Base-by-base conservation (phyloP, 2,888 invertebrate genomes). In the Tetheella fluctuosa region DNA sequence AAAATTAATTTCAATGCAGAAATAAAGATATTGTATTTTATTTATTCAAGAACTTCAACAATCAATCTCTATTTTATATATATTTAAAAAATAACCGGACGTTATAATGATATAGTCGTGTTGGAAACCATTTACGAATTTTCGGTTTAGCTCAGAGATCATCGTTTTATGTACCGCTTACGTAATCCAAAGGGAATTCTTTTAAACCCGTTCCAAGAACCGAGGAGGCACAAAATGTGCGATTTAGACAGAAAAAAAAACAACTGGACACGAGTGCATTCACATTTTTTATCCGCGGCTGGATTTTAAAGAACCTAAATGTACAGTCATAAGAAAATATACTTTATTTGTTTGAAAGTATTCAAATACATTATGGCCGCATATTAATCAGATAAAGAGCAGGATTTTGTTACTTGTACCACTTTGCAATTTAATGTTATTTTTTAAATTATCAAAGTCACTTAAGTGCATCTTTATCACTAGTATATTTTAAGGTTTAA, bases 111-210 rank as follows among this genome's bases (percentile, higher is more conserved):
- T 48, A 48, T 20, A 48, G 20, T 48, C 48, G 48, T 17, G 20
- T 20, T 0, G 20, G 20, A 1, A 20, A 20, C 6, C 8, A 7
- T 17, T 17, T 6, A 7, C 42, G 6, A 7, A 3, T 20, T 34
- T 12, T 17, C 0, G 13, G 34, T 20, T 54, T 12, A 17, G 17
- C 8, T 17, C 28, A 30, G 15, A 34, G 34, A 23, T 55, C 55
- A 37, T 34, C 34, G 34, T 17, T 55, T 55, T 34, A 10, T 7
- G 39, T n/a, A 30, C n/a, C 7, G 57, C 52, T 71, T 68, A 68
- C 63, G 75, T 67, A 64, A 70, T 54, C 25, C 37, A 57, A 67
- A 70, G 64, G 68, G 67, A 65, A 71, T 69, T 57, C 70, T 64
- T 65, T 10, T 56, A 53, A 69, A 70, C 69, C 67, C 20, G 48